Evolutionary conservation across 2,797 vertebrate species (phyloP).

Genomic region (Platalea minor): DNA sequence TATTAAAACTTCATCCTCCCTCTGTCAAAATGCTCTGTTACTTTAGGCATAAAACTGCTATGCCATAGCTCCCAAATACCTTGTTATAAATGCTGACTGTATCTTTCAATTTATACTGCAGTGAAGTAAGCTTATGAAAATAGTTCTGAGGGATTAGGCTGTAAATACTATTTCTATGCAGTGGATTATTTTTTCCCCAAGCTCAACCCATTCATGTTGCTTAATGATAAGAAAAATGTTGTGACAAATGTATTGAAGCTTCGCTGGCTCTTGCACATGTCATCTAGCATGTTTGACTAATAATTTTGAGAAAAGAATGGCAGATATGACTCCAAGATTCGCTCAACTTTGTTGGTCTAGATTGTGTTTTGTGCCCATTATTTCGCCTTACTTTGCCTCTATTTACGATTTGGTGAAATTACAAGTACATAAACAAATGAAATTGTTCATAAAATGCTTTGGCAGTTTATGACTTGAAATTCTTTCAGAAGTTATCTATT

Average conservation of each 20-base stretch:
- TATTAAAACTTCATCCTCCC: conserved; percentile 28
- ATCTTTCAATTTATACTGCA: conserved; percentile 51
- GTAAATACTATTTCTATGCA: conserved; percentile 46
- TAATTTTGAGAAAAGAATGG: not conserved
- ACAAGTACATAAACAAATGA: not conserved
- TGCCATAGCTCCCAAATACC: conserved; percentile 19
- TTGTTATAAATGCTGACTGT: conserved; percentile 50
- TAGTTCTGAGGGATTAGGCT: conserved; percentile 57
- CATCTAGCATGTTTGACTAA: conserved; percentile 2
- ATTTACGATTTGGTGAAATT: not conserved
- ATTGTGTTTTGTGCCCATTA: not conserved
- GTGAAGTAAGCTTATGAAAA: conserved; percentile 48
- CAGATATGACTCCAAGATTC: not conserved
- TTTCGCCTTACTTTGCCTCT: not conserved
- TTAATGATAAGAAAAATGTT: conserved; percentile 47
- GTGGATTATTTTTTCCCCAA: conserved; percentile 59
- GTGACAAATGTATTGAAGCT: conserved; percentile 23
- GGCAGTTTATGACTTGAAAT: not conserved
- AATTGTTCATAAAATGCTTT: not conserved
- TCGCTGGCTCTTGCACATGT: not conserved
- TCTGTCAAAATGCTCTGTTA: conserved; percentile 4
- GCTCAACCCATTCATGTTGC: conserved; percentile 18
- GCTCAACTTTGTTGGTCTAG: not conserved
- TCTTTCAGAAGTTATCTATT: not conserved
- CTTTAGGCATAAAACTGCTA: conserved; percentile 31